Base-by-base conservation (phyloP, 2,113 vertebrate species). In the Zosterops japonicus region DNA sequence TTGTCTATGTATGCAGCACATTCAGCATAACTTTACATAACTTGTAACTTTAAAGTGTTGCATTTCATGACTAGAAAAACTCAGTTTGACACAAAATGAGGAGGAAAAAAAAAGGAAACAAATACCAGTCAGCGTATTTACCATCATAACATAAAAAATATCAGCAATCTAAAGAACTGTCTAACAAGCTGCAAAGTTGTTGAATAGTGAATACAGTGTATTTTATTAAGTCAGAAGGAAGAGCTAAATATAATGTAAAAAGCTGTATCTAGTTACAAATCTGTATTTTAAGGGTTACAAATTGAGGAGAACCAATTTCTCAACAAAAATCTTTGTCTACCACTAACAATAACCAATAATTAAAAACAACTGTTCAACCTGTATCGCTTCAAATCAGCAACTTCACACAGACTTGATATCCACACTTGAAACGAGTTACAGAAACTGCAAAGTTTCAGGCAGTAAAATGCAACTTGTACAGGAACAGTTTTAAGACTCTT, bases 1-100 rank as follows among this genome's bases (percentile, higher is more conserved):
- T 96, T 95, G 86, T 83, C 83, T 95, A 94, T 81, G 88, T 96
- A 93, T 86, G 90, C 83, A 97, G 95, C 79, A 96, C 92, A 95
- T 90, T 93, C 89, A 93, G 86, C 60, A 70, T 88, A 85, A 93
- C 52, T 92, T 90, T 90, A 96, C 86, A 93, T 56, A 90, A 92
- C 63, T 83, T 17, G 12, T 90, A 82, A 81, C 53, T 93, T 93
- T 83, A 17, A 94, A 94, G 68, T 86, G 83, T 96, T 90, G 95
- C 89, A 82, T 86, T 83, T 93, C 28, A 41, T 92, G 59, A 85
- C 82, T 80, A 92, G 52, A 47, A 92, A 93, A 95, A 94, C 56
- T 83, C 36, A 77, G 35, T 70, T 86, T 77, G 50, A 95, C 90
- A 94, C 91, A 87, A 89, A 86, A 29, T 64, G 50, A 89, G 28